These are phyloP conservation scores for Corynorhinus townsendii DNA, from an alignment of 2,113 vertebrate genomes.

Conservation along the genomic window DNA sequence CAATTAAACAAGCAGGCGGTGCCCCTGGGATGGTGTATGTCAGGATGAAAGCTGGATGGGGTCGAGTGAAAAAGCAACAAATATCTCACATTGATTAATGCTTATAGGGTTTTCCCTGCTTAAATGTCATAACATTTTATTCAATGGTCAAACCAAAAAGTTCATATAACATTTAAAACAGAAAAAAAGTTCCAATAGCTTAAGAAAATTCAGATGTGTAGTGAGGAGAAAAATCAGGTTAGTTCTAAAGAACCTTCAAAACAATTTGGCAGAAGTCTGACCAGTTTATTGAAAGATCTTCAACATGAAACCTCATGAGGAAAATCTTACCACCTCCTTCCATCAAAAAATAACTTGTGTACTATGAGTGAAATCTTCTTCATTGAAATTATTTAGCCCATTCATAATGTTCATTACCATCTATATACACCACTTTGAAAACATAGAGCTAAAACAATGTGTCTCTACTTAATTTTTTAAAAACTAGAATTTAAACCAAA, in stretches of 20 bases:
- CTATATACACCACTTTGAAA: neutral
- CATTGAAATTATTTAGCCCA: neutral
- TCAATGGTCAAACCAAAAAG: conserved; percentile 65
- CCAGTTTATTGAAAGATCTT: neutral
- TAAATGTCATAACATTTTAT: conserved; percentile 68
- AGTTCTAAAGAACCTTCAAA: neutral
- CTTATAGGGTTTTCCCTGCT: conserved; percentile 69
- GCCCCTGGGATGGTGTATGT: conserved; percentile 52
- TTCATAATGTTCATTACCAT: neutral
- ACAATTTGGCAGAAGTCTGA: neutral
- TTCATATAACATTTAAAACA: conserved; percentile 67
- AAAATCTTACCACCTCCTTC: neutral
- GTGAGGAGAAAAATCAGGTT: conserved; percentile 64
- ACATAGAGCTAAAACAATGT: neutral
- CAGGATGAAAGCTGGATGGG: conserved; percentile 72
- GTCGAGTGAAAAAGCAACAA: conserved; percentile 71
- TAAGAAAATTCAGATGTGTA: conserved; percentile 66
- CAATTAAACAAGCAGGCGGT: conserved; percentile 61
- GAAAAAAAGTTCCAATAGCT: conserved; percentile 62
- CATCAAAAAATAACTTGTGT: neutral
- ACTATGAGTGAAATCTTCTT: neutral
- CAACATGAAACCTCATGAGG: neutral
- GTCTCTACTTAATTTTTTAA: neutral
- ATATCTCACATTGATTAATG: conserved; percentile 71
- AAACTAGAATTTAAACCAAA: conserved; percentile 12